Evolutionary conservation across 2,113 vertebrate species (phyloP), one percentile per base, ranked within the genome.

Genomic region (Lasiurus cinereus): DNA sequence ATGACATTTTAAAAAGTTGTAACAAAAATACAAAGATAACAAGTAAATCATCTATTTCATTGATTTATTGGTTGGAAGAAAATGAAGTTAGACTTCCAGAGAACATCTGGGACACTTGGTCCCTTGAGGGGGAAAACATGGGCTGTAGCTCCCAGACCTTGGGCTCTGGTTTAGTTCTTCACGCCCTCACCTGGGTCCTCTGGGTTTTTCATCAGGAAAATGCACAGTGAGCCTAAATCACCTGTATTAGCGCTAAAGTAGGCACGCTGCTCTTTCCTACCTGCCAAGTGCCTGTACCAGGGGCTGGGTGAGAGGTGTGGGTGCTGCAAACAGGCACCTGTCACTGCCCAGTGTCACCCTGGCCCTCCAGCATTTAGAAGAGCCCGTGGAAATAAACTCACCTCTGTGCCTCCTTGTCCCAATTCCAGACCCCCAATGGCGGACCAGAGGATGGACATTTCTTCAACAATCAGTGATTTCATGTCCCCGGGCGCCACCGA

Each of bases 391-490:
- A 82, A 46, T 79, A n/a, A 93, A 67, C 16, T 4, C 13, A 0
- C 39, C 36, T 79, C 5, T 76, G 48, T 91, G 12, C 33, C 59
- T 66, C 79, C 83, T 67, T 88, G 69, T 88, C 4, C 64, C 54
- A 4, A 39, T 88, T 70, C 36, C 93, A 99, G 99, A 98, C 98
- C 98, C 98, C 99, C 99, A 99, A 99, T 99, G 99, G 99, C 99
- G 97, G 99, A 99, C 99, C 99, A 99, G 99, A 99, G 99, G 98
- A 99, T 99, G 99, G 99, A 99, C 98, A 99, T 99, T 98, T 99
- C 99, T 97, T 99, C 99, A 96, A 99, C 99, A 29, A 99, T 99
- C 98, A 99, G 98, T 95, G 99, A 99, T 98, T 99, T 99, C 98
- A 99, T 99, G 99, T 99, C 99, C 91, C 99, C 99, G 8, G 98